phyloP scores from a whole-genome alignment of 2,797 vertebrate species.

The Sebastes hubbsi region DNA sequence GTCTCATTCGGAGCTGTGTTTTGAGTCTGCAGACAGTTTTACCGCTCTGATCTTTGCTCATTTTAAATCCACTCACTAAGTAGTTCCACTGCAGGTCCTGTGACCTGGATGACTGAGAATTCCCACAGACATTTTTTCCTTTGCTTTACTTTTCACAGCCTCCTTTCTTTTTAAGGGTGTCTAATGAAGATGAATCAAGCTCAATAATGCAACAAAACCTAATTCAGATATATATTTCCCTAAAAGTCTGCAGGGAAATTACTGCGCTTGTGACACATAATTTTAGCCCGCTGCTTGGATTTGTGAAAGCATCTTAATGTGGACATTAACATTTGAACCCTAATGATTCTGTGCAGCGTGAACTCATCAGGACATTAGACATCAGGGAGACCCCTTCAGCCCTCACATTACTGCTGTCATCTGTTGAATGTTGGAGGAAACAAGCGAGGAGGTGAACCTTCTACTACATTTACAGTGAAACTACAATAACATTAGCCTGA shows the following conservation, averaged over 20 bases:
- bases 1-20: not conserved
- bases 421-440: conserved; percentile 33
- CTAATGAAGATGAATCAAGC: conserved; percentile 37
- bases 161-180: conserved; percentile 4
- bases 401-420: conserved; percentile 34
- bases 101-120: conserved; percentile 1
- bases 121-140: not conserved
- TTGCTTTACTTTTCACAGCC: not conserved
- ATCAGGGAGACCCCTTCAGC: conserved; percentile 24
- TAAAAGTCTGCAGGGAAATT: conserved; percentile 48
- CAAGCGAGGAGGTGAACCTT: conserved; percentile 17
- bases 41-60: conserved; percentile 16
- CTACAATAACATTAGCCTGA: not conserved
- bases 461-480: not conserved
- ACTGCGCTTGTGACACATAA: conserved; percentile 53
- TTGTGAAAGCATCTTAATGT: conserved; percentile 70
- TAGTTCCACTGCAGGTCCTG: not conserved
- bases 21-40: conserved; percentile 12
- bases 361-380: conserved; percentile 67
- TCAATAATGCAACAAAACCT: conserved; percentile 19
- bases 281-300: conserved; percentile 39
- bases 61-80: conserved; percentile 16
- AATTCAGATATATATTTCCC: conserved; percentile 39
- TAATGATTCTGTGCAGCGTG: conserved; percentile 62
- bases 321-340: conserved; percentile 76